phyloP scores from a whole-genome alignment of 1,140 invertebrate species.

The Bombyx mandarina region DNA sequence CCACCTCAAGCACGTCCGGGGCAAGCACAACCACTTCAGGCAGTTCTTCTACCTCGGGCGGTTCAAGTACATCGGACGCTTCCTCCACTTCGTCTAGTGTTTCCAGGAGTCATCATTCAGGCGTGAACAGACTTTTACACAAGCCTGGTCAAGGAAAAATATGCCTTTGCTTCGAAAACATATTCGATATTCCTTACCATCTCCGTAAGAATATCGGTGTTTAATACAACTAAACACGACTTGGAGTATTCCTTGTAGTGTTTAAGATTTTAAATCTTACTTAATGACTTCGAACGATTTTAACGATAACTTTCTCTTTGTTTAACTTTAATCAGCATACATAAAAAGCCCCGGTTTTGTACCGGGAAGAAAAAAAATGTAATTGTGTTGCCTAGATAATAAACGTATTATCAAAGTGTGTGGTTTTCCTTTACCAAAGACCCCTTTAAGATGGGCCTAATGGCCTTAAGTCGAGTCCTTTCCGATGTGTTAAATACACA shows the following conservation, averaged over 20 bases:
- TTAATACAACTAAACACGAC: not conserved
- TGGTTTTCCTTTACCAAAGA: too few relatives aligned
- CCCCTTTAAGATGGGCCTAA: too few relatives aligned
- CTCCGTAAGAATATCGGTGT: not conserved
- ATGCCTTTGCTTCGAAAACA: not conserved
- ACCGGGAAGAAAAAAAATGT: not conserved
- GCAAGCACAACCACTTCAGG: too few relatives aligned
- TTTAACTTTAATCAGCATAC: not conserved
- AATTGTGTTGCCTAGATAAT: too few relatives aligned
- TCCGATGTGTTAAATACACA: too few relatives aligned
- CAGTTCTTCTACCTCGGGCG: too few relatives aligned
- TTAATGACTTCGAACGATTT: not conserved
- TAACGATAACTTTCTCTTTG: not conserved
- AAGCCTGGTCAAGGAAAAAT: not conserved
- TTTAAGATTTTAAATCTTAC: not conserved
- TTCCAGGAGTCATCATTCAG: not conserved
- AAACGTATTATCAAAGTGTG: too few relatives aligned
- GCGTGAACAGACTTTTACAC: not conserved
- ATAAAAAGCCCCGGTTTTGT: not conserved
- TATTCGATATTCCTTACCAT: not conserved
- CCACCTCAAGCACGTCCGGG: too few relatives aligned
- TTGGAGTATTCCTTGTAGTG: too few relatives aligned
- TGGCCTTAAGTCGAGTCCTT: too few relatives aligned
- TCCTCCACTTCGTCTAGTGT: too few relatives aligned
- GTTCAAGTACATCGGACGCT: too few relatives aligned